Evolutionary conservation across 2,797 vertebrate species (phyloP), one percentile per base, ranked within the genome.

Genomic region (Synaphobranchus kaupii): DNA sequence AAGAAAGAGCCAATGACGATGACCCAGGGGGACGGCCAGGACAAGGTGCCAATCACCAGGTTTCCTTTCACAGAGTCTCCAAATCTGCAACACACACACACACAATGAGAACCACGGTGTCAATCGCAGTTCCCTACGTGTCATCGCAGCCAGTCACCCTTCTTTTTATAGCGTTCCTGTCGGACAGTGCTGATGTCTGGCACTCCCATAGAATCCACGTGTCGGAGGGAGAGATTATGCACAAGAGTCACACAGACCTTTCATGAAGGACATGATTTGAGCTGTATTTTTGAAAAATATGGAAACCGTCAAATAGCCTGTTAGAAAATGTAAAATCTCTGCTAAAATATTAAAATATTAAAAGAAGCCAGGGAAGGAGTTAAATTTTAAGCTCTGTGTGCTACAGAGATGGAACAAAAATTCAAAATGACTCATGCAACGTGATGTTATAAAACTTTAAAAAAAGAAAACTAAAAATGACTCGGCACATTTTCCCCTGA

Each of bases 1-100:
- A 99, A 99, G 94, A 99, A 99, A 0, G 98, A 99, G 81, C 98
- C 98, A 0, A 99, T 99, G 89, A 99, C 98, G 31, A 99, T 99
- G 34, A 99, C 98, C 98, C 98, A 99, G 0, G 98, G 98, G 0
- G 98, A 99, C 0, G 98, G 98, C 98, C 98, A 99, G 0, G 98
- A 98, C 84, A 99, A 90, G 0, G 96, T 98, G 84, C 97, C 98
- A 1, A 99, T 98, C 39, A 99, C 98, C 4, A 99, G 95, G 89
- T 98, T 99, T 68, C 98, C 96, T 89, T 97, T 96, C 86, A 99
- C 98, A 0, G 98, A 97, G 92, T 99, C 98, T 54, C 98, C 98
- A 85, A 96, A 98, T 93, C 97, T 98, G 91, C 20, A 86, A 89
- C 9, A 31, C 9, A 84, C n/a, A 89, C 12, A 44, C 50, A 82